These are phyloP conservation scores for Digitonthophagus gazella DNA, from an alignment of 2,888 invertebrate genomes.

Conservation along the genomic window DNA sequence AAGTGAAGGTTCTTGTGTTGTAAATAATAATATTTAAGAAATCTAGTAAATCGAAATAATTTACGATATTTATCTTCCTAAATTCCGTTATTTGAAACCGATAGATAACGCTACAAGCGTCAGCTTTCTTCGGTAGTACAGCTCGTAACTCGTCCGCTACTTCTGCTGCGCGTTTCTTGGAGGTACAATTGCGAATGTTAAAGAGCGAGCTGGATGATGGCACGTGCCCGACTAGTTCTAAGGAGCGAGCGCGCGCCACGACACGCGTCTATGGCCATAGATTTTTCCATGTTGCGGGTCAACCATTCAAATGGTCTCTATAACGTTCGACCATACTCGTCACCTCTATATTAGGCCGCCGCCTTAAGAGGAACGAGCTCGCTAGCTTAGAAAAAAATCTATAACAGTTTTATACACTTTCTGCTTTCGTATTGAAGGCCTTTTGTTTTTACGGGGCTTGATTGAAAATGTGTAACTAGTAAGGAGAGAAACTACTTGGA, in stretches of 20 bases:
- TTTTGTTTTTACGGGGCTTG: no score
- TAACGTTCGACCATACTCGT: constrained; percentile 25
- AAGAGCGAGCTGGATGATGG: constrained; percentile 6
- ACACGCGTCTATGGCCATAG: constrained; percentile 17
- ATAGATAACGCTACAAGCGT: not conserved
- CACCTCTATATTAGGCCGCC: constrained; percentile 25
- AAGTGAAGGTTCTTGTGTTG: no score
- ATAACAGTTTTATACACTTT: not conserved
- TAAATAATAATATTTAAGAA: no score
- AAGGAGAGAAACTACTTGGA: no score
- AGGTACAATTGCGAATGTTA: constrained; percentile 12
- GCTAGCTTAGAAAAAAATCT: not conserved
- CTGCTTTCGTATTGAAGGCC: constrained; percentile 6
- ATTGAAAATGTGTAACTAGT: no score
- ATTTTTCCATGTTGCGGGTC: constrained; percentile 26
- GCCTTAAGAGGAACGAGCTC: not conserved
- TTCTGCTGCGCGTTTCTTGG: not conserved
- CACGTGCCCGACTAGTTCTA: constrained; percentile 24
- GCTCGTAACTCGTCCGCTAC: not conserved
- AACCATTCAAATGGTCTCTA: constrained; percentile 26
- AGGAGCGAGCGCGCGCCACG: constrained; percentile 21
- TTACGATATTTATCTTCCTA: not conserved
- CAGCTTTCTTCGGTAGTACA: not conserved
- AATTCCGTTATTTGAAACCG: not conserved
- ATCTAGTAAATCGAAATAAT: not conserved